Percentiles rank a stretch among this genome's conserved stretches.
phyloP scores from a whole-genome alignment of 2,888 invertebrate genomes.

The Aspidapion aeneum region DNA sequence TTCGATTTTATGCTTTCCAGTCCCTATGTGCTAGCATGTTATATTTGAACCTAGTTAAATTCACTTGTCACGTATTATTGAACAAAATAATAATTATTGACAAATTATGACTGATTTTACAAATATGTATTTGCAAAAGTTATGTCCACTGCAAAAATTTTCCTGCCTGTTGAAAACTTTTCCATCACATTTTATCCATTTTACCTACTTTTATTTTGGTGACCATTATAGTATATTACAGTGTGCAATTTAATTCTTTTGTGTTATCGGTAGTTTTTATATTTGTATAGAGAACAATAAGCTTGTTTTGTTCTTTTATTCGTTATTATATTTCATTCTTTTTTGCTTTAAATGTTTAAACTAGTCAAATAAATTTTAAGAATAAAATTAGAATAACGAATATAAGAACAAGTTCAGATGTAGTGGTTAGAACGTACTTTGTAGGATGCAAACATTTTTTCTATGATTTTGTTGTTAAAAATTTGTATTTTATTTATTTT shows the following conservation, averaged over 20 bases:
- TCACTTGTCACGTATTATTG: neutral
- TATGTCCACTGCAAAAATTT: neutral
- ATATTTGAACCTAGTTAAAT: neutral
- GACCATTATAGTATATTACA: neutral
- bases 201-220: neutral
- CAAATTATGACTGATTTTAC: neutral
- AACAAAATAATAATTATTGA: neutral
- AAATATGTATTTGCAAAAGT: neutral
- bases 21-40: neutral
- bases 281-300: neutral
- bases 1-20: neutral
- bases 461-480: too few relatives aligned
- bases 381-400: neutral
- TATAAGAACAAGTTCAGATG: neutral
- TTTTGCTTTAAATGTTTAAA: neutral
- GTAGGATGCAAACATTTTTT: neutral
- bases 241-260: neutral
- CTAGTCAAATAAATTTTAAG: neutral
- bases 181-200: neutral
- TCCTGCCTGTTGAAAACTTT: neutral
- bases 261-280: neutral
- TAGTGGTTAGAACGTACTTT: neutral
- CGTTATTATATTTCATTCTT: neutral
- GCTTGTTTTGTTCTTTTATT: neutral
- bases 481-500: neutral